Base-by-base conservation (phyloP, 2,113 vertebrate genomes). In the Strix aluco region DNA sequence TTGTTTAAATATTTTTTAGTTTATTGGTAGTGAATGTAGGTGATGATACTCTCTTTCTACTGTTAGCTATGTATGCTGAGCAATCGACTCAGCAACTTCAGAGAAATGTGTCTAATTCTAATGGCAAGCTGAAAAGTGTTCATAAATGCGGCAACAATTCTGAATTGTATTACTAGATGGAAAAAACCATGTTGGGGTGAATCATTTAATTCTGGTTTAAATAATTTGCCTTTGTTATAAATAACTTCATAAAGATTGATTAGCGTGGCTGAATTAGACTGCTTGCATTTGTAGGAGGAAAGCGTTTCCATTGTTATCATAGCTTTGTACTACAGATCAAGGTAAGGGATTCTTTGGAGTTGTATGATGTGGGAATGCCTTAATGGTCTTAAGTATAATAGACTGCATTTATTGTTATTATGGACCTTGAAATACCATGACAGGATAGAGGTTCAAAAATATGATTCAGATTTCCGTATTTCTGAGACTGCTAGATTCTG, bases 211-310 rank as follows among this genome's bases (percentile, higher is more conserved):
- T 81, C 38, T 69, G 6, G 15, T 93, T 92, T 52, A 94, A 93
- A 88, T 93, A 67, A 62, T 93, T 93, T 86, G 30, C 12, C 67
- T 92, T 90, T 81, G 14, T 86, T 88, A 86, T 55, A 86, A 81
- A 86, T 86, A 83, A n/a, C 62, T 86, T 72, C 7, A 8, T 55
- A 79, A 92, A 80, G 58, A 63, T 69, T 90, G 62, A 80, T 85
- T 94, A 73, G 66, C 58, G 57, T 94, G 54, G 62, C 79, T 62
- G 63, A 90, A 90, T 65, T 88, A 88, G 30, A 65, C 52, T 40
- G 25, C 71, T 82, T 82, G 65, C 44, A 38, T 67, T 96, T 88
- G 84, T 90, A 88, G 91, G 79, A 90, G 85, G 85, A 73, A 92
- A 92, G 17, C 71, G 42, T 92, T 96, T 74, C n/a, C 20, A 54